phyloP scores from a whole-genome alignment of 2,797 vertebrate genomes.

The Netta rufina region DNA sequence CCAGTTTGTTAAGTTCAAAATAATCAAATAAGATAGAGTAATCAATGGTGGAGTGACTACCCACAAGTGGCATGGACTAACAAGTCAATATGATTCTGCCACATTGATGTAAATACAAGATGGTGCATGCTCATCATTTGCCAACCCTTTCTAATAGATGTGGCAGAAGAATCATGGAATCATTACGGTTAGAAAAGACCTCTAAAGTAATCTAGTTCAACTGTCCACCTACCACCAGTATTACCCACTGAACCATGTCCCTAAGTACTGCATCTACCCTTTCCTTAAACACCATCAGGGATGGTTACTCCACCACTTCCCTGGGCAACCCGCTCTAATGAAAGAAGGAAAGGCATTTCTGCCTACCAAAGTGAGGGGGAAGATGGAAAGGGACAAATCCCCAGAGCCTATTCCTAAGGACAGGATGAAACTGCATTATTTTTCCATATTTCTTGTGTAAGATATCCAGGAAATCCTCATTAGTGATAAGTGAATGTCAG shows the following conservation, averaged over 20 bases:
- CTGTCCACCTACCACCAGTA: too few species aligned
- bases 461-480: slow-evolving; percentile 3
- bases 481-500: neutral
- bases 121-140: neutral
- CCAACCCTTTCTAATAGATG: neutral
- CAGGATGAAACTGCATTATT: neutral
- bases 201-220: too few species aligned
- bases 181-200: too few species aligned
- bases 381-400: neutral
- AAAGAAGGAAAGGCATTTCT: neutral
- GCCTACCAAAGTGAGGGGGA: neutral
- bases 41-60: neutral
- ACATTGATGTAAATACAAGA: neutral
- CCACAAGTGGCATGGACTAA: neutral
- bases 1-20: neutral
- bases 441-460: neutral
- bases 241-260: too few species aligned
- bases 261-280: too few species aligned
- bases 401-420: neutral
- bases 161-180: neutral
- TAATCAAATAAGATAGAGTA: neutral
- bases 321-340: too few species aligned
- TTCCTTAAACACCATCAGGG: too few species aligned
- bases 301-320: too few species aligned
- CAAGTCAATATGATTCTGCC: neutral